A percentile compares a stretch with the other conserved stretches of the same genome.
Evolutionary conservation across 2,113 vertebrate genomes (phyloP).

Genomic region (Siniperca chuatsi): DNA sequence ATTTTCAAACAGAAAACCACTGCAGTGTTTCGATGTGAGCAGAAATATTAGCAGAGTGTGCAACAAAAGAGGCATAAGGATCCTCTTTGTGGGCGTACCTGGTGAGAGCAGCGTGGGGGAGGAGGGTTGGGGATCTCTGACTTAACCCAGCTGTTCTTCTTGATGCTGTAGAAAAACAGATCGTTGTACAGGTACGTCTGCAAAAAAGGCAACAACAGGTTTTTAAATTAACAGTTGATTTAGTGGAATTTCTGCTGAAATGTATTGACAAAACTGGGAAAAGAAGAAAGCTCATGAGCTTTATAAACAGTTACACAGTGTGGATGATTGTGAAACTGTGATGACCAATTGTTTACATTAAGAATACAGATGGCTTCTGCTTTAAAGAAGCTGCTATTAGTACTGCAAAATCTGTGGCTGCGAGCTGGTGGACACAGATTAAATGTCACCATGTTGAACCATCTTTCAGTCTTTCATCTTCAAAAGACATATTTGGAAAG

Average conservation of each 20-base stretch:
- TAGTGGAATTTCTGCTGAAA: no score
- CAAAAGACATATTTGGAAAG: not conserved
- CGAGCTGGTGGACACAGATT: not conserved
- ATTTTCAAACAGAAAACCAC: not conserved
- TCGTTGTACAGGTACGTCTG: constrained; percentile 95
- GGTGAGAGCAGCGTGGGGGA: constrained; percentile 93
- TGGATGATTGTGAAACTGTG: no score
- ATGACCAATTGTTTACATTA: not conserved
- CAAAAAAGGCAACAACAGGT: not conserved
- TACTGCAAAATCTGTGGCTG: not conserved
- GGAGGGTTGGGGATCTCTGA: constrained; percentile 92
- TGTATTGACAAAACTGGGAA: not conserved
- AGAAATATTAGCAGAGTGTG: not conserved
- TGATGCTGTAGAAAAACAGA: constrained; percentile 92
- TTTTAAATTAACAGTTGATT: not conserved
- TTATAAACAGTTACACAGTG: not conserved
- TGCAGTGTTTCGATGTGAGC: not conserved
- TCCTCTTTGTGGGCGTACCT: constrained; percentile 82
- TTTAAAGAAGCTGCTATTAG: not conserved
- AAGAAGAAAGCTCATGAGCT: not conserved
- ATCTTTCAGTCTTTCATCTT: not conserved
- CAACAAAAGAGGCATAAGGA: not conserved
- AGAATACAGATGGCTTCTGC: not conserved
- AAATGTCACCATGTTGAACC: not conserved
- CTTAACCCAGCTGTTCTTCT: constrained; percentile 92